Base-by-base conservation (phyloP, 1,140 invertebrate genomes). In the Portunus trituberculatus region DNA sequence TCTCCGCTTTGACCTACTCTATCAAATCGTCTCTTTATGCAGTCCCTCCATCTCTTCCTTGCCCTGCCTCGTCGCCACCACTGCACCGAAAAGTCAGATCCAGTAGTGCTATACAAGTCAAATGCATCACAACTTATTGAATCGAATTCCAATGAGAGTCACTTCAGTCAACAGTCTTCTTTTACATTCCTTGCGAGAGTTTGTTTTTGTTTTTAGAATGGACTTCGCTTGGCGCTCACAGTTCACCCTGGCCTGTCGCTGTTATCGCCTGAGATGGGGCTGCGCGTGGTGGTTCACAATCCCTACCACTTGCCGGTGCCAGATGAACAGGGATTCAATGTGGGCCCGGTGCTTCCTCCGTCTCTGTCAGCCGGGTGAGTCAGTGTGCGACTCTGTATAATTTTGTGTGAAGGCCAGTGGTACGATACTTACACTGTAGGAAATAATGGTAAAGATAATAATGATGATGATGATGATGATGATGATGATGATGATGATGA, bases 271-370 rank as follows among this genome's bases (percentile, higher is more conserved):
- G 95, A 95, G 95, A 8, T 96, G 96, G 97, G 97, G 14, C 96
- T 97, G 6, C 95, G 97, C 67, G 96, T 97, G 29, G 93, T 97
- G 0, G 96, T 97, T 59, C 97, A 97, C 92, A 95, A 96, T 12
- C 95, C 96, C 20, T 96, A 96, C 20, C 95, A 96, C 10, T 96
- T 96, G 92, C 97, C 97, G 0, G 96, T 97, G 32, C 97, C 97
- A 0, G 97, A 97, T 89, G 97, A 97, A 46, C 96, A 97, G 28
- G 97, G 97, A 0, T 96, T 97, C 32, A 96, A 96, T 32, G 96
- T 97, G 2, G 96, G 2, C 97, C 97, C 0, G 97, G 97, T 4
- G 95, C 96, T 45, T 97, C 97, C 7, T 97, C 96, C 8, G 95
- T 97, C 20, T 96, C 96, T 7, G 91, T 97, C 10, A 95, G 95